phyloP scores from a whole-genome alignment of 2,888 invertebrate species.

The Tuberolachnus salignus region DNA sequence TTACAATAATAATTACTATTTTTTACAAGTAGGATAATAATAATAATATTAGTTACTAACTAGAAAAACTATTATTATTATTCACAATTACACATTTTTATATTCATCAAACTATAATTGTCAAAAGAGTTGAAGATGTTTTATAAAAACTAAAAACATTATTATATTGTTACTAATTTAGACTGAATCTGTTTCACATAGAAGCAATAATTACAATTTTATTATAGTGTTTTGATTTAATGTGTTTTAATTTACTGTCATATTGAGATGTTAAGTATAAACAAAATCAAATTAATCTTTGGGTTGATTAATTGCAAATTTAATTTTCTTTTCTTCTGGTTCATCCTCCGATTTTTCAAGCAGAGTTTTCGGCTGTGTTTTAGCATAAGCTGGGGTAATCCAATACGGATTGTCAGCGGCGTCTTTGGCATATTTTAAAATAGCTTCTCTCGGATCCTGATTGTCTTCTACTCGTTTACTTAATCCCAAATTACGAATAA shows the following conservation, averaged over 20 bases:
- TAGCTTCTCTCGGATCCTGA: slow-evolving; percentile 91
- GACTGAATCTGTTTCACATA: slow-evolving; percentile 42
- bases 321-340: slow-evolving; percentile 49
- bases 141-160: background rate
- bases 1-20: slow-evolving; percentile 13
- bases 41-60: slow-evolving; percentile 11
- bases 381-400: slow-evolving; percentile 90
- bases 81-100: slow-evolving; percentile 44
- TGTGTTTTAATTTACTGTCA: slow-evolving; percentile 13
- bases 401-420: slow-evolving; percentile 96
- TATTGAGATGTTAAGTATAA: background rate
- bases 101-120: background rate
- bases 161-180: slow-evolving; percentile 31
- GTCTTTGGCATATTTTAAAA: slow-evolving; percentile 91
- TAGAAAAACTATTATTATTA: slow-evolving; percentile 25
- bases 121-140: background rate
- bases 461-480: slow-evolving; percentile 91
- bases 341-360: slow-evolving; percentile 63
- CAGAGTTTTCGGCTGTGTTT: slow-evolving; percentile 85
- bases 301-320: slow-evolving; percentile 45
- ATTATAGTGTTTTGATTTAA: slow-evolving; percentile 23
- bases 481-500: slow-evolving; percentile 91
- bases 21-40: slow-evolving; percentile 20
- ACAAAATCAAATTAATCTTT: slow-evolving; percentile 9
- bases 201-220: slow-evolving; percentile 20